Base-by-base conservation (phyloP, 2,113 vertebrate genomes). In the Pogona vitticeps region DNA sequence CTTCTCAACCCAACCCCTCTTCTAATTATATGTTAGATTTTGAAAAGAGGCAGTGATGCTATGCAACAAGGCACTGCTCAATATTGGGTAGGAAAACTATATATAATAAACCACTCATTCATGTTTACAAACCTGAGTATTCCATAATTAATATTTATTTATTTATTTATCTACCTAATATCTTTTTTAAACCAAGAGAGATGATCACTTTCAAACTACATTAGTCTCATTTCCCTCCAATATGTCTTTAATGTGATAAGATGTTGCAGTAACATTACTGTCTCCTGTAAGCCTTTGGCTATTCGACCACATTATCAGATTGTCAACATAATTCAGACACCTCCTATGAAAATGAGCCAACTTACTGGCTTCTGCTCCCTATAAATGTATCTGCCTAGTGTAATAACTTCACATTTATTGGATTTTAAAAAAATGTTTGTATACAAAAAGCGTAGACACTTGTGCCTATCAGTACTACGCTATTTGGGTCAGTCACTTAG, bases 321-420 rank as follows among this genome's bases (percentile, higher is more conserved):
- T 96, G 96, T 95, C 94, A 95, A 92, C 90, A 95, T 95, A 96
- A 96, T 94, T 96, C 93, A 96, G 95, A 93, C 89, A 88, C 92
- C 92, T 95, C 93, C 91, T 93, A 92, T 63, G 87, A 94, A 94
- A 94, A 18, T 31, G 9, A 94, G 77, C 82, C 89, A 94, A 90
- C 85, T 88, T 72, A 91, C 92, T 93, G 94, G 92, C 92, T 95
- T 80, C 79, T 68, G 18, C 33, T 80, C 82, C 93, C 90, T 83
- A 86, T 86, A 94, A 94, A 94, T 87, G 78, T 71, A 90, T 96
- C 94, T 94, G 52, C 80, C 67, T 90, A 90, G 93, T 95, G 91
- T 89, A 94, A 91, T 91, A 90, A 76, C 61, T 88, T 91, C 67
- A 93, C 92, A 91, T 91, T 83, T 90, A 91, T 84, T 0, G 68